Evolutionary conservation across 2,888 invertebrate genomes (phyloP), one percentile per base, ranked within the genome.

Genomic region (Elegia similella): DNA sequence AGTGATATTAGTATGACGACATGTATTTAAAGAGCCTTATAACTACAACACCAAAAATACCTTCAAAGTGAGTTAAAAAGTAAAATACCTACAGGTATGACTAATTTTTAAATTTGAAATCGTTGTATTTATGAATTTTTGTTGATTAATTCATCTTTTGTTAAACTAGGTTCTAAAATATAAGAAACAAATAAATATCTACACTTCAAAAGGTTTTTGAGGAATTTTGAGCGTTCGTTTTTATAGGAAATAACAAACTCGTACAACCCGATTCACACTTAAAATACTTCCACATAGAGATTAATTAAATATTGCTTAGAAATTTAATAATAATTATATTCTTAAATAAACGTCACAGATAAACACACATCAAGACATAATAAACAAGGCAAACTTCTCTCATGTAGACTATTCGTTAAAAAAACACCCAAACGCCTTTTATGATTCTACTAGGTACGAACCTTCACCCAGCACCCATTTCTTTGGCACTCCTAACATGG

Each of bases 251-350:
- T 1, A 55, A 34, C 16, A 32, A 29, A 47, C n/a, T n/a, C 13
- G 43, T 15, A 42, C 23, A 32, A 55, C 16, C 10, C 29, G 29
- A 48, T 15, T 30, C 38, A 38, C 55, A 56, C 53, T 52, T 56
- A 52, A 52, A 42, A 50, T 29, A 57, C 42, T 57, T 55, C 56
- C 57, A 62, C 56, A 48, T 44, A 48, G 69, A 63, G 68, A 63
- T 69, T 62, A 58, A 70, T 65, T 69, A 68, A 75, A 76, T 88
- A 88, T 88, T 88, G 86, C 88, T 88, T 86, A 81, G 64, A 73
- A 69, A 77, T 76, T 76, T 66, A 80, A 78, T 75, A 77, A 73
- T 72, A 78, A 77, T 65, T 67, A 75, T 69, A 73, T 64, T 73
- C 70, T 75, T 58, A 66, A 66, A 63, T 29, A 43, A 61, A 62